phyloP scores from a whole-genome alignment of 1,140 invertebrate species.

The Lasioglossum baleicum region DNA sequence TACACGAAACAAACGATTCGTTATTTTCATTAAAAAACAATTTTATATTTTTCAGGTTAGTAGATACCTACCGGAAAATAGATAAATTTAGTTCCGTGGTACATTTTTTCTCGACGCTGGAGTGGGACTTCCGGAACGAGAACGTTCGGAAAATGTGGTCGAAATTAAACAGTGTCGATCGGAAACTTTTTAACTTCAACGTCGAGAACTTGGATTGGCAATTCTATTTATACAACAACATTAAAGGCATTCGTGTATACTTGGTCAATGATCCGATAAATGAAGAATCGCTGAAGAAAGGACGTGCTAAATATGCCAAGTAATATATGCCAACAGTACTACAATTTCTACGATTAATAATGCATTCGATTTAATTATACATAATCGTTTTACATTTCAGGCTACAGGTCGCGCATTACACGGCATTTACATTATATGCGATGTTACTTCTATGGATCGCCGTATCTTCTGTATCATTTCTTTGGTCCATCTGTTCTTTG shows the following conservation, averaged over 20 bases:
- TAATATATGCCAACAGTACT: too few species aligned
- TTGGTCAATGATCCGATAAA: slow-evolving; percentile 77
- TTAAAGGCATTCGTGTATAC: slow-evolving; percentile 77
- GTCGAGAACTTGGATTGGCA: slow-evolving; percentile 76
- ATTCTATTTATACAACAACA: slow-evolving; percentile 73
- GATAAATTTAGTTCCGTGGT: slow-evolving; percentile 81
- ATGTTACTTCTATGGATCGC: too few species aligned
- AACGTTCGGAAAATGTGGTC: slow-evolving; percentile 80
- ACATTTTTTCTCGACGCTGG: slow-evolving; percentile 82
- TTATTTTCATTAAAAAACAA: background rate
- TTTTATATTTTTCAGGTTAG: slow-evolving; percentile 74
- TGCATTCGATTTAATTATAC: too few species aligned
- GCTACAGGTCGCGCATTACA: too few species aligned
- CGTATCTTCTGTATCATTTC: too few species aligned
- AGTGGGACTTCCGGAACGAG: slow-evolving; percentile 83
- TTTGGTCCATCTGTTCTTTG: too few species aligned
- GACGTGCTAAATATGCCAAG: too few species aligned
- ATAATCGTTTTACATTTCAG: too few species aligned
- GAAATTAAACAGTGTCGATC: slow-evolving; percentile 77
- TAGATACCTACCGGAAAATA: slow-evolving; percentile 81
- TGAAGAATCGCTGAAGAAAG: too few species aligned
- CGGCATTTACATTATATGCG: too few species aligned
- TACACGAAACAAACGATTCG: background rate
- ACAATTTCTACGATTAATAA: too few species aligned
- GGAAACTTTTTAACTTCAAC: slow-evolving; percentile 77